These are phyloP conservation scores for Pteria penguin DNA, from an alignment of 2,888 invertebrate genomes.

Conservation along the genomic window DNA sequence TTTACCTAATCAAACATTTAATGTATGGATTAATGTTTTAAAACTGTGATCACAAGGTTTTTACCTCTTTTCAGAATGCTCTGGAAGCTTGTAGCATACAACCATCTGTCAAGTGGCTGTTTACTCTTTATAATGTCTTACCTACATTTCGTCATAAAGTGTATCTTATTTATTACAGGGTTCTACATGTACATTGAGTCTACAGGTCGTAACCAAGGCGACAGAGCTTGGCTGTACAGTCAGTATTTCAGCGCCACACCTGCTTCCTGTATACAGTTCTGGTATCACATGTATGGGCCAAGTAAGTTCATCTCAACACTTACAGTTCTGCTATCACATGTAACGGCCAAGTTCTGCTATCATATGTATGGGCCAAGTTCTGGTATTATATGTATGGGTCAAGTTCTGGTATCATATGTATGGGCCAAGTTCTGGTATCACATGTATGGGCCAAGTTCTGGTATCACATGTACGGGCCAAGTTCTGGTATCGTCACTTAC, in stretches of 20 bases:
- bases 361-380: constrained; percentile 75
- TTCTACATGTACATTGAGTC: constrained; percentile 72
- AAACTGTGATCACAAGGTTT: too few species aligned
- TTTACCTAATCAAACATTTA: too few species aligned
- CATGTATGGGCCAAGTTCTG: constrained; percentile 71
- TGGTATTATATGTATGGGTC: constrained; percentile 78
- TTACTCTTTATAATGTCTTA: too few species aligned
- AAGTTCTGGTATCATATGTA: constrained; percentile 78
- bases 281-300: constrained; percentile 76
- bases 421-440: constrained; percentile 75
- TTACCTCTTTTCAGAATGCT: too few species aligned
- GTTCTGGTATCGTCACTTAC: too few species aligned
- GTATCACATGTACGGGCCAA: too few species aligned
- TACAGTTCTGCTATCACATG: too few species aligned
- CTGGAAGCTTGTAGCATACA: too few species aligned
- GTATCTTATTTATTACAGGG: constrained; percentile 60
- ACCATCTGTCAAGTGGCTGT: too few species aligned
- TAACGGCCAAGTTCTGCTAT: constrained; percentile 77
- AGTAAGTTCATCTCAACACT: constrained; percentile 54
- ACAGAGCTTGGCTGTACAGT: constrained; percentile 73
- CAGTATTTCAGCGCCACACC: constrained; percentile 62
- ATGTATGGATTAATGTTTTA: too few species aligned
- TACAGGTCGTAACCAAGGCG: constrained; percentile 53
- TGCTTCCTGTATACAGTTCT: constrained; percentile 72
- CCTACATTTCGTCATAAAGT: too few species aligned